Conservation (phyloP, 2,113 vertebrate species). For the Takifugu bimaculatus region DNA sequence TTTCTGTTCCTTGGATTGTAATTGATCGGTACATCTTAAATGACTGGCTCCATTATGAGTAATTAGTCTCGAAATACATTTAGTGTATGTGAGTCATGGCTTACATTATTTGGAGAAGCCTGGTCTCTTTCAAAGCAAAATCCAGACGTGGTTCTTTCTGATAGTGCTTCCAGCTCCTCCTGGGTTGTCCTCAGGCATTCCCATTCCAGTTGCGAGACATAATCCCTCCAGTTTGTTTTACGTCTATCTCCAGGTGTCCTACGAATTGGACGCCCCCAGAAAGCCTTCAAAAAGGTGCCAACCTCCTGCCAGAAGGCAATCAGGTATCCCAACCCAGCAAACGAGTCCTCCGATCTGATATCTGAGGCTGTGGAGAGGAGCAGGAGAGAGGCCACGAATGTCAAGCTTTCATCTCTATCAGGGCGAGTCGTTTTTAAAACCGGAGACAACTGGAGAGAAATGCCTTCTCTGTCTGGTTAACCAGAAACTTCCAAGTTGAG, state of each 20-base stretch:
- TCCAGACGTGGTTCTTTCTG: background rate
- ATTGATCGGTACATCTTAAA: background rate
- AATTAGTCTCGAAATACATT: background rate
- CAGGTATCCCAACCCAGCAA: background rate
- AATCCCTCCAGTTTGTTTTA: background rate
- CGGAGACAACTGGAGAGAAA: too few species aligned
- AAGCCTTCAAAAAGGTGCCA: background rate
- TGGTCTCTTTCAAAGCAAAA: background rate
- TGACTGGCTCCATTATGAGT: slow-evolving; percentile 24
- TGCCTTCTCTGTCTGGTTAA: too few species aligned
- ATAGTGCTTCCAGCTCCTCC: background rate
- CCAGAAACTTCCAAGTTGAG: slow-evolving; percentile 24
- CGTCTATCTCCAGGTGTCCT: background rate
- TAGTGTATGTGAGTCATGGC: background rate
- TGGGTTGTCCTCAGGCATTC: background rate
- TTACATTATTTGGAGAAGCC: too few species aligned
- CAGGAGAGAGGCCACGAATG: background rate
- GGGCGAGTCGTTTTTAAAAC: background rate
- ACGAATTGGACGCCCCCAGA: background rate
- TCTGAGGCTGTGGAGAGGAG: background rate
- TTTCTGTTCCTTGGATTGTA: slow-evolving; percentile 33
- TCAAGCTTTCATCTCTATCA: background rate
- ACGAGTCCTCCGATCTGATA: background rate
- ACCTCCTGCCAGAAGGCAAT: slow-evolving; percentile 3
- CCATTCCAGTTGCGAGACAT: background rate